phyloP scores from a whole-genome alignment of 2,888 invertebrate species.

The Pristionchus japonicus region DNA sequence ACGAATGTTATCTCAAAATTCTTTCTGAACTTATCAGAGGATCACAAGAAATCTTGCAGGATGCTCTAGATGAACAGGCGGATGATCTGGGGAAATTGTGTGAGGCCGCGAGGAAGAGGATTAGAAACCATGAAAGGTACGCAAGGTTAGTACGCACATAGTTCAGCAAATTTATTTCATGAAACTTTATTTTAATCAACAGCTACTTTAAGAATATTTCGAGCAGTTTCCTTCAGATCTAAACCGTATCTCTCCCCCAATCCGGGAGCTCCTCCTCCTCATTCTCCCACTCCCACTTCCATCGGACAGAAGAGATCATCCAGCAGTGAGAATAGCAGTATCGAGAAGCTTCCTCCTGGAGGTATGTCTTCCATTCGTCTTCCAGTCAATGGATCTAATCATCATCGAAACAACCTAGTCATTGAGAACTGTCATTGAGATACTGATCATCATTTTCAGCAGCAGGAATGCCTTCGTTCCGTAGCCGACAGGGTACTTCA shows the following conservation, averaged over 20 bases:
- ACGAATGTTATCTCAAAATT: no score
- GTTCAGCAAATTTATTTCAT: no score
- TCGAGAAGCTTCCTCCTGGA: conserved; percentile 40
- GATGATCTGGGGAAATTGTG: conserved; percentile 44
- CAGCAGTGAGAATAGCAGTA: conserved; percentile 42
- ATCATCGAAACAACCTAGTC: background rate
- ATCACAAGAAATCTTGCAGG: background rate
- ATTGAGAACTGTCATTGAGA: background rate
- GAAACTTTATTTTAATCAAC: no score
- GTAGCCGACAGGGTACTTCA: conserved; percentile 26
- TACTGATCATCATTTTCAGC: background rate
- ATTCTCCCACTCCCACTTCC: conserved; percentile 25
- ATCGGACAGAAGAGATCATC: conserved; percentile 27
- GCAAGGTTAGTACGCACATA: no score
- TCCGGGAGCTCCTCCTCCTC: background rate
- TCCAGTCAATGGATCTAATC: background rate
- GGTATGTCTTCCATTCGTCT: background rate
- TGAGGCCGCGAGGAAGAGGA: conserved; percentile 33
- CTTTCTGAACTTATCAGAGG: no score
- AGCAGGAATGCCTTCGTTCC: conserved; percentile 22
- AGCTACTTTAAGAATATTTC: no score
- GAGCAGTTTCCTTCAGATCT: background rate
- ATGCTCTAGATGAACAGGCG: conserved; percentile 38
- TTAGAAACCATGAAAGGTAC: background rate
- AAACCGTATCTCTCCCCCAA: background rate